These are phyloP conservation scores for Acinonyx jubatus DNA, from an alignment of 2,113 vertebrate genomes.

Conservation along the genomic window DNA sequence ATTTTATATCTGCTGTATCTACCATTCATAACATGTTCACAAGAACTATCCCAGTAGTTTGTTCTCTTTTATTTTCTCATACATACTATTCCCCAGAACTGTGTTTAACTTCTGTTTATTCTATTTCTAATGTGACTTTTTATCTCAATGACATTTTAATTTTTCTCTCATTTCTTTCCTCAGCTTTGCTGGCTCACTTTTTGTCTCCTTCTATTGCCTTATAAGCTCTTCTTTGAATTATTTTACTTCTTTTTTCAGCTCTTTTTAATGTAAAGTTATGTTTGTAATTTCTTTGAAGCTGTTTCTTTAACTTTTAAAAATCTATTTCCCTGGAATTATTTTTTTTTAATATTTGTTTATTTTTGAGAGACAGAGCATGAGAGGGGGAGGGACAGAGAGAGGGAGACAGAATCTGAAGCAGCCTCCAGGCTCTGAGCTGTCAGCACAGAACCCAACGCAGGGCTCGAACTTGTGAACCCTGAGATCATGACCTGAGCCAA, in stretches of 20 bases:
- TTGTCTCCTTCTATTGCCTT: not conserved
- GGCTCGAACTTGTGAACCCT: not conserved
- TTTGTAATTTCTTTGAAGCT: not conserved
- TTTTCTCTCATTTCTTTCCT: not conserved
- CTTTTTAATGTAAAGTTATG: not conserved
- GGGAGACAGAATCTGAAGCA: not conserved
- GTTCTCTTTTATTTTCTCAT: not conserved
- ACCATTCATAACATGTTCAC: not conserved
- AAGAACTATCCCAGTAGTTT: not conserved
- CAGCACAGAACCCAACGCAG: not conserved
- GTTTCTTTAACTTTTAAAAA: not conserved
- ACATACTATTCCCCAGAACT: not conserved
- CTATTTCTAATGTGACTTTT: slow-evolving; percentile 1
- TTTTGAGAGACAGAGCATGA: not conserved
- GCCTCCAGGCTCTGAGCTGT: not conserved
- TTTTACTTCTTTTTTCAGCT: not conserved
- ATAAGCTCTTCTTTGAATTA: not conserved
- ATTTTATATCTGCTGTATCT: not conserved
- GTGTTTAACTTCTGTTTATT: not conserved
- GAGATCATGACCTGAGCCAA: not conserved
- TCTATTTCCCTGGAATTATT: not conserved
- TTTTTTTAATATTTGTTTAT: not conserved
- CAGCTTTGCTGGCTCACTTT: not conserved
- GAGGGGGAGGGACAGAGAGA: not conserved
- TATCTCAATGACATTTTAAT: not conserved